Base-by-base conservation (phyloP, 1,140 invertebrate genomes). In the Holotrichia oblita region DNA sequence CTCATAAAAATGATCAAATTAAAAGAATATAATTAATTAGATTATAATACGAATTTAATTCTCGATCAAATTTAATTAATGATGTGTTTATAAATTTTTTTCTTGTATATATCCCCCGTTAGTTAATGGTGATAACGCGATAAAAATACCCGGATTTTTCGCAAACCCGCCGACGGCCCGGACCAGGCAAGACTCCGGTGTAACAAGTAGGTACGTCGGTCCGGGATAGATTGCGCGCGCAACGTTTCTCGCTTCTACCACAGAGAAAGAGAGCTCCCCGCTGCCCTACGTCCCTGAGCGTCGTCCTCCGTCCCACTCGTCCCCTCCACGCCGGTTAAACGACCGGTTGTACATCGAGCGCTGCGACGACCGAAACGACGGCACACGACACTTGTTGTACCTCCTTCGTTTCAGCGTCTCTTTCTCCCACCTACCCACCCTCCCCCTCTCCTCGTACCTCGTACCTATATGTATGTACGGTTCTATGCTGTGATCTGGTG, bases 101-200 rank as follows among this genome's bases (percentile, higher is more conserved):
- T n/a, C n/a, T n/a, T n/a, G n/a, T n/a, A n/a, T n/a, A n/a, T n/a
- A n/a, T n/a, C n/a, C n/a, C 10, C 44, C n/a, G 10, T 48, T 48
- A 10, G n/a, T n/a, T n/a, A 14, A 48, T 48, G 27, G 7, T 48
- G 44, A 8, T 17, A 14, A 10, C 10, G 44, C 44, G 44, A 14
- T 48, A 17, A 14, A 17, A 14, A 10, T 8, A 17, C n/a, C 44
- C n/a, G 10, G 61, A 22, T 27, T 27, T 27, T 55, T 55, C 48
- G 48, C 48, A 55, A 55, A 78, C 77, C 69, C 77, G 77, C 77
- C 77, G 72, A 81, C 79, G 79, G 81, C 80, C 82, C 81, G 84
- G 84, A 84, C 80, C 80, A 83, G 82, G 83, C 79, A 81, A 83
- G 80, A 85, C 85, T 85, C 84, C 84, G 83, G 85, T 83, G 85